Conservation (phyloP, 2,888 invertebrate species). For the Candidula unifasciata region DNA sequence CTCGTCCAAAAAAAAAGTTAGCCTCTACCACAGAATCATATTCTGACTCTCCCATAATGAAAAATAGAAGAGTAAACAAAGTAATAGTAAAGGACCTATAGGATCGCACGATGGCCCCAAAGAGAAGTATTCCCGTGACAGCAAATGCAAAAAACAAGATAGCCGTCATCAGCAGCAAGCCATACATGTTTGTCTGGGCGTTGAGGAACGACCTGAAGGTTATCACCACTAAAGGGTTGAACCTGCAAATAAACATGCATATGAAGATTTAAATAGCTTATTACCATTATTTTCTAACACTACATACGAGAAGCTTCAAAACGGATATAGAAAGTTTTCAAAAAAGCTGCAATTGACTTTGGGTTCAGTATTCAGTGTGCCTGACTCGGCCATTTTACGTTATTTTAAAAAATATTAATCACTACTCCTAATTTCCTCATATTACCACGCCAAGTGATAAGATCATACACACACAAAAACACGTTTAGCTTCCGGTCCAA, state of each 20-base stretch:
- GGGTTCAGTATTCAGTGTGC: too few species aligned
- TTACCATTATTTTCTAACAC: too few species aligned
- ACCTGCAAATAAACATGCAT: slow-evolving; percentile 21
- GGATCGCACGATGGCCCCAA: not conserved
- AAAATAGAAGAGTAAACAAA: slow-evolving; percentile 31
- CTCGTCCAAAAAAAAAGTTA: not conserved
- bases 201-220: not conserved
- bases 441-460: too few species aligned
- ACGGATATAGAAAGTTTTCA: too few species aligned
- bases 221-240: slow-evolving; percentile 44
- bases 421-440: too few species aligned
- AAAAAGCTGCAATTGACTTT: too few species aligned
- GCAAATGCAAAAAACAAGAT: slow-evolving; percentile 22
- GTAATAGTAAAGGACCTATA: slow-evolving; percentile 15
- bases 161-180: not conserved
- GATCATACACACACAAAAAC: too few species aligned
- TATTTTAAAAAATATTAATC: too few species aligned
- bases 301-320: too few species aligned
- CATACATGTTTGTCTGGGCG: not conserved
- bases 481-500: too few species aligned
- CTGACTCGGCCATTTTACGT: too few species aligned
- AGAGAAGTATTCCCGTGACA: slow-evolving; percentile 17
- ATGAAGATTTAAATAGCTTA: too few species aligned
- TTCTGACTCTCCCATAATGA: slow-evolving; percentile 43
- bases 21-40: slow-evolving; percentile 1